Base-by-base conservation (phyloP, 2,113 vertebrate species). In the Cyphomyrus discorhynchus region DNA sequence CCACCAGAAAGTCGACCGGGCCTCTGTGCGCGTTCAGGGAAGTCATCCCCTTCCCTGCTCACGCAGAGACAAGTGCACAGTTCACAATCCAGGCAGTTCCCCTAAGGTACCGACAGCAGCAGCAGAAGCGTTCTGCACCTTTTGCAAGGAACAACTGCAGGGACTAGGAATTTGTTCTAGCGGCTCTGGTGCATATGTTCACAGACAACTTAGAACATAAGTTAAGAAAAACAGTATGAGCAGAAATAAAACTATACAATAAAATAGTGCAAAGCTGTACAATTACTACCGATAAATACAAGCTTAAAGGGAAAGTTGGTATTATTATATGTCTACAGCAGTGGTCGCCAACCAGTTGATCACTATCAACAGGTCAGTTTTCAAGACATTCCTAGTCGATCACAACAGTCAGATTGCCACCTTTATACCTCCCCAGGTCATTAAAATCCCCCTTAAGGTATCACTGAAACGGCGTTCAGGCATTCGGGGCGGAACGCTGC, bases 31-130 rank as follows among this genome's bases (percentile, higher is more conserved):
- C 97, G 0, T 97, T 98, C 90, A 97, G 95, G 0, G 97, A 98
- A 2, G 97, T 97, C 96, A 97, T 97, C 3, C 96, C 97, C 90
- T 98, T 98, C 35, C 97, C 97, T 97, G 92, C 0, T 85, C 31
- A 90, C 46, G 62, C 77, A 89, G 19, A 85, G n/a, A n/a, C 17
- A 87, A 74, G 10, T 3, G 1, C 8, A n/a, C 2, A 5, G 45
- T 88, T 39, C 52, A 13, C 49, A 9, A 19, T 58, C 31, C 83
- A 85, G 83, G n/a, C 9, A 84, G 9, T 74, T 74, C n/a, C 66
- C 9, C 8, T 31, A 13, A 35, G 27, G 66, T 13, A 35, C 66
- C n/a, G 2, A 62, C 66, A 19, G 35, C 74, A 35, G 5, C 35
- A 7, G 35, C 27, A 39, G 70, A 39, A 42, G 4, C 13, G 0